Base-by-base conservation (phyloP, 2,888 invertebrate species). In the Sinotaia quadrata region DNA sequence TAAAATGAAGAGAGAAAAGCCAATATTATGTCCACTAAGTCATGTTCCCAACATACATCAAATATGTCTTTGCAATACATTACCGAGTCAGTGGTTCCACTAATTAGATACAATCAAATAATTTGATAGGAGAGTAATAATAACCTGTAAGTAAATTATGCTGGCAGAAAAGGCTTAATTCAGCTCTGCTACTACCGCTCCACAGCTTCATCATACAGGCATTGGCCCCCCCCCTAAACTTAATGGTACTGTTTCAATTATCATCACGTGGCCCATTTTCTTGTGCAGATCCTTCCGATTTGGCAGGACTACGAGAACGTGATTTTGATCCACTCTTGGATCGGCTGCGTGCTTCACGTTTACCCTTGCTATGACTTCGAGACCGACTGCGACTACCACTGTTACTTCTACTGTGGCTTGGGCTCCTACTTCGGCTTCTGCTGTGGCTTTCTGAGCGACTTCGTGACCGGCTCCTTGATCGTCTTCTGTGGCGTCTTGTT, bases 311-410 rank as follows among this genome's bases (percentile, higher is more conserved):
- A 10, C 56, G 66, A n/a, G 76, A 76, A 41, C 72, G 72, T 24
- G 80, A 78, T 61, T 77, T 76, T 44, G 78, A 78, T 37, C 77
- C 68, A 60, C 76, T 77, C 49, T 75, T 73, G 47, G 72, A 71
- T 41, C 66, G 66, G 49, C 73, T 73, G 24, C 69, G 68, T 5
- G 71, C 67, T 33, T n/a, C 57, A 27, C n/a, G 27, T 21, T 73
- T 74, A n/a, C 68, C 80, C 37, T 77, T 66, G 15, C 80, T 79
- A 31, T 75, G 72, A 72, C 81, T 80, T 41, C 75, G 57, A 58
- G 75, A 73, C n/a, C 73, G 71, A 15, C 76, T 77, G 31, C 71
- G 67, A 37, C 77, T 75, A 58, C 77, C 71, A 29, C 52, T 60
- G 31, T 34, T 47, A 21, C 60, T 60, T n/a, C 18, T 60, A 29